Conservation (phyloP, 1,140 invertebrate species). For the Heliconius hewitsoni region DNA sequence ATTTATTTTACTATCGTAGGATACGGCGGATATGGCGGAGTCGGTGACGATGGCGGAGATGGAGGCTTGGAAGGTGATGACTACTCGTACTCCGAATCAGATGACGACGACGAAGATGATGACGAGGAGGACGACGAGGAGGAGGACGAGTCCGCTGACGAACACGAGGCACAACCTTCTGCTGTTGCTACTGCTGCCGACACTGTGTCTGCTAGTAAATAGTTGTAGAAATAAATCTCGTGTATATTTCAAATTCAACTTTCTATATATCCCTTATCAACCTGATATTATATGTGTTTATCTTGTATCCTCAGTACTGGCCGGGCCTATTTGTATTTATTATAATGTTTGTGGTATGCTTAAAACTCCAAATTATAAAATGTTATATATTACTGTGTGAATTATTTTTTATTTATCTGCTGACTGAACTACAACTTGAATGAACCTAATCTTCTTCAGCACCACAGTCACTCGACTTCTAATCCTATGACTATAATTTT, state of each 20-base stretch:
- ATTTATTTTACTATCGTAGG: slow-evolving; percentile 34
- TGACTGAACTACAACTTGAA: no score
- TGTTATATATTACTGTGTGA: not conserved
- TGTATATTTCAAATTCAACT: not conserved
- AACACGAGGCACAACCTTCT: slow-evolving; percentile 26
- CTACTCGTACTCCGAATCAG: slow-evolving; percentile 81
- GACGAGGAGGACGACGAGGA: slow-evolving; percentile 76
- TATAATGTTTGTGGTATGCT: no score
- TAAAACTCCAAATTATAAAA: no score
- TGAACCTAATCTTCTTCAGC: not conserved
- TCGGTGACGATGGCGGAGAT: slow-evolving; percentile 48
- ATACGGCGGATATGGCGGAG: slow-evolving; percentile 26
- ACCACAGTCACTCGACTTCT: no score
- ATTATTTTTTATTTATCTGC: not conserved
- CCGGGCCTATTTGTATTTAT: no score
- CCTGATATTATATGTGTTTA: not conserved
- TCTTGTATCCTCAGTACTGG: no score
- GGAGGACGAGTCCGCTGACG: slow-evolving; percentile 77
- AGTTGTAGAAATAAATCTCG: slow-evolving; percentile 1
- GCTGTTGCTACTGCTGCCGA: not conserved
- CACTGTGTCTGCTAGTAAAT: slow-evolving; percentile 9
- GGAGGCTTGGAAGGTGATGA: slow-evolving; percentile 79
- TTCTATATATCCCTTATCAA: not conserved
- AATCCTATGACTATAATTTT: no score
- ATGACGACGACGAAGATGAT: slow-evolving; percentile 53